Base-by-base conservation (phyloP, 2,888 invertebrate species). In the Tiphia femorata region DNA sequence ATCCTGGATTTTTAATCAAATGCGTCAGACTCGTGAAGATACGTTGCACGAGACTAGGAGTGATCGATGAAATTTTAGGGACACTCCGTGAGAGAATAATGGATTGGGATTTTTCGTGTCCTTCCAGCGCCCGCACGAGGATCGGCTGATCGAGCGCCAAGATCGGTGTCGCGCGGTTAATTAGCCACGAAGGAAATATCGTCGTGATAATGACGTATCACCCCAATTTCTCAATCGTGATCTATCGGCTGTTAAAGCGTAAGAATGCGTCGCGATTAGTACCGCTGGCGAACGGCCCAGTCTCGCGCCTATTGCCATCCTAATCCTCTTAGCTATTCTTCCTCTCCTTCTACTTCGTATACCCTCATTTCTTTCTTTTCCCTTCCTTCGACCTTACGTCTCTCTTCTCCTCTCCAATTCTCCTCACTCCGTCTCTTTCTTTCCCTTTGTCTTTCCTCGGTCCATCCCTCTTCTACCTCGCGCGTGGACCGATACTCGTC, bases 221-320 rank as follows among this genome's bases (percentile, higher is more conserved):
- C 41, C n/a, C 47, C 47, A 52, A 53, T 65, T 61, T 56, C 58
- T 58, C 56, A 49, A 54, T 48, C 25, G 58, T 61, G 42, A 63
- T 65, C 60, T 63, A 58, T 69, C 69, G 54, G 38, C 29, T 37
- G 58, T 43, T 48, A 55, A 63, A 63, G 54, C 58, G 44, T 49
- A 68, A 65, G 68, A 68, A 68, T 61, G 69, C 65, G 46, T 65
- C 42, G 54, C 63, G 56, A 68, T 68, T 65, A 68, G 63, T 48
- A 25, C 53, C 29, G 47, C 58, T 68, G 68, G 68, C 68, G 27
- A 12, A 46, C 38, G 60, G 69, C 65, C 68, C 58, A 58, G 56
- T 42, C 49, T 44, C 29, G 59, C 25, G 57, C 52, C 49, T 62
- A 53, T 58, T 59, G 56, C 67, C 46, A 50, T 51, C 48, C 47